A percentile compares a stretch with the other conserved stretches of the same genome.
Conservation (phyloP, 2,888 invertebrate species). For the Autographa gamma region DNA sequence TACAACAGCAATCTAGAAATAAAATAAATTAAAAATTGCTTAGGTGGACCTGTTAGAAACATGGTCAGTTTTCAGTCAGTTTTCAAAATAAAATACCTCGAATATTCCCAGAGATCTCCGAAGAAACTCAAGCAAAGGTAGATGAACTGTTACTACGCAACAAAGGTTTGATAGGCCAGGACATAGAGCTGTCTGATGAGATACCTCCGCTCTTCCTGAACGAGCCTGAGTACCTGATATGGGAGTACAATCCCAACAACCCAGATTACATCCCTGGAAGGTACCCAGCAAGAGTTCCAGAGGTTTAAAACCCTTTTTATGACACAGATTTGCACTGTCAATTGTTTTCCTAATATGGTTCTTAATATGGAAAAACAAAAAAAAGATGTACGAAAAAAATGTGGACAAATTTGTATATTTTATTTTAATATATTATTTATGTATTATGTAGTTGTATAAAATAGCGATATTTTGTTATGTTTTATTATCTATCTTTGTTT, state of each 20-base stretch:
- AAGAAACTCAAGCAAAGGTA: conserved; percentile 79
- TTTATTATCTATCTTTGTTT: neutral
- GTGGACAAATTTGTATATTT: neutral
- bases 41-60: too few relatives aligned
- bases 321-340: neutral
- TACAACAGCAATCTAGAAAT: too few relatives aligned
- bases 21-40: too few relatives aligned
- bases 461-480: neutral
- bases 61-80: too few relatives aligned
- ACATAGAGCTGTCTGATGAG: conserved; percentile 80
- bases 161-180: conserved; percentile 73
- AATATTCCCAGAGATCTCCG: conserved; percentile 77
- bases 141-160: conserved; percentile 85
- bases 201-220: conserved; percentile 84
- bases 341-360: neutral
- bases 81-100: too few relatives aligned
- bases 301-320: conserved; percentile 69
- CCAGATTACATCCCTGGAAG: conserved; percentile 81
- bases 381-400: neutral
- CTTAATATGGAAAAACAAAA: neutral
- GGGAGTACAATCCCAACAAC: conserved; percentile 87
- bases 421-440: neutral
- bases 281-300: conserved; percentile 79
- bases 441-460: neutral
- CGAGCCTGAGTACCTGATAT: conserved; percentile 85